Percentiles rank a stretch among this genome's conserved stretches.
phyloP scores from a whole-genome alignment of 2,797 vertebrate species.

The Cyprinodon diabolis region DNA sequence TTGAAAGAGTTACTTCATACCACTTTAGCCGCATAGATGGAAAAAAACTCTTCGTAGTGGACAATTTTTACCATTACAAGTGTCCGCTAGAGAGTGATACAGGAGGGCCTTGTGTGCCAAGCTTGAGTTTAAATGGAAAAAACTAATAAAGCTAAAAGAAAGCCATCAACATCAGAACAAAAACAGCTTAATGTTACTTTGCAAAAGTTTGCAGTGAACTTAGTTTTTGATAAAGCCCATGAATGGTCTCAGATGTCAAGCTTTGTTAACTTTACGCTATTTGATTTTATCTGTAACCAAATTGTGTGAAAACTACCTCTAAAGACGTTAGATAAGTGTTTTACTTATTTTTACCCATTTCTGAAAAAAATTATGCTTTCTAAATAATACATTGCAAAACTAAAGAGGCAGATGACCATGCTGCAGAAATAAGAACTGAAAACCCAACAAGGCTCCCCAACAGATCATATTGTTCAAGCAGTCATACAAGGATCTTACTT shows the following conservation, averaged over 20 bases:
- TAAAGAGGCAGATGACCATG: not conserved
- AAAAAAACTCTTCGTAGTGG: conserved; percentile 35
- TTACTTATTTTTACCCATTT: not conserved
- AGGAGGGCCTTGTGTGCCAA: not conserved
- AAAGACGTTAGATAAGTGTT: not conserved
- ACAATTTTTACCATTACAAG: conserved; percentile 69
- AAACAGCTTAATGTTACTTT: no score
- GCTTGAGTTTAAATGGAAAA: no score
- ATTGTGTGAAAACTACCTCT: not conserved
- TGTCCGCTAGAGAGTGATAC: conserved; percentile 40
- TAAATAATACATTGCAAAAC: not conserved
- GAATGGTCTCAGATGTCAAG: no score
- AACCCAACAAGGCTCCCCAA: not conserved
- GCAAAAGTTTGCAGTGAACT: no score
- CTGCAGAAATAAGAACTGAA: not conserved
- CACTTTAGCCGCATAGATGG: conserved; percentile 13
- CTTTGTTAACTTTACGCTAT: no score
- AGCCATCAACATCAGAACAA: no score
- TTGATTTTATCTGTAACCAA: no score
- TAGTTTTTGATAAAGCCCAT: no score
- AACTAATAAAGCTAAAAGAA: no score
- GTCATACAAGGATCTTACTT: no score
- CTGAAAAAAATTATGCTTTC: not conserved
- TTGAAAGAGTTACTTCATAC: conserved; percentile 28
- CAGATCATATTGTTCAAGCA: not conserved